phyloP scores from a whole-genome alignment of 2,888 invertebrate species.

The Oscheius sp. region DNA sequence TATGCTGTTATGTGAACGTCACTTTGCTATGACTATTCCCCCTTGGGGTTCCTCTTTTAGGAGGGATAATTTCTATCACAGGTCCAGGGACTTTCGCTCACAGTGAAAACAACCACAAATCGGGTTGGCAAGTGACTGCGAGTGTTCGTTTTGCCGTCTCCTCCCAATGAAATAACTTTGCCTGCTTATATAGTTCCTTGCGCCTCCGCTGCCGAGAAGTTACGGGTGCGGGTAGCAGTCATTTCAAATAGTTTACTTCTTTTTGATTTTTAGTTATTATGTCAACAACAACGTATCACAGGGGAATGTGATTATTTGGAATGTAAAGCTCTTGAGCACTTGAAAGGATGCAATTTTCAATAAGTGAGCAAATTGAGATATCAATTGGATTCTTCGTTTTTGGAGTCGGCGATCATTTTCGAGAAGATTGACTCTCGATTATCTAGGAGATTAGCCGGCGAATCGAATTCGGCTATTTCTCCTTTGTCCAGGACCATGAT shows the following conservation, averaged over 20 bases:
- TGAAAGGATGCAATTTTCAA: not conserved
- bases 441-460: conserved; percentile 72
- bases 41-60: conserved; percentile 50
- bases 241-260: conserved; percentile 6
- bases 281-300: conserved; percentile 24
- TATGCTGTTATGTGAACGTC: conserved; percentile 63
- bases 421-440: conserved; percentile 73
- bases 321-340: conserved; percentile 25
- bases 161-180: not conserved
- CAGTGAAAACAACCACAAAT: conserved; percentile 52
- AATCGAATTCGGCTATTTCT: conserved; percentile 74
- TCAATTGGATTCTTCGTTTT: conserved; percentile 35
- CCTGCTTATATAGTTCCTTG: conserved; percentile 4
- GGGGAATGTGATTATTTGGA: conserved; percentile 1
- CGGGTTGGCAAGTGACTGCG: conserved; percentile 59
- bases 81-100: conserved; percentile 68
- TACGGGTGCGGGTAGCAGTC: conserved; percentile 21
- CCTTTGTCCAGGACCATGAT: conserved; percentile 75
- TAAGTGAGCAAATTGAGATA: not conserved
- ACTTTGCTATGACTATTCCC: conserved; percentile 64
- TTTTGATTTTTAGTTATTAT: conserved; percentile 23
- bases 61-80: conserved; percentile 60
- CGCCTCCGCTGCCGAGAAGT: conserved; percentile 3
- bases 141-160: conserved; percentile 63
- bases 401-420: conserved; percentile 74